Evolutionary conservation across 2,888 invertebrate genomes (phyloP).

Genomic region (Villa cingulata): DNA sequence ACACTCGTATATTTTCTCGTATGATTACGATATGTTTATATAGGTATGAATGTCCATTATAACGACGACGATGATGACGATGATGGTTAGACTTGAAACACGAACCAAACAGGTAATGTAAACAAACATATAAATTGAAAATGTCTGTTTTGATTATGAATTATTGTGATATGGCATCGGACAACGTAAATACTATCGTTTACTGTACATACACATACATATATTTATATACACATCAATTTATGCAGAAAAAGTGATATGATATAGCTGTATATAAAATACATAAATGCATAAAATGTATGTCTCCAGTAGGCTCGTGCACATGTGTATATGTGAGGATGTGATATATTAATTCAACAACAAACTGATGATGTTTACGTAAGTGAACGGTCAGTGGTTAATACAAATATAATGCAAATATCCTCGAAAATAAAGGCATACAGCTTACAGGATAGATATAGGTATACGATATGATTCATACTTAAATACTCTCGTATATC

Average conservation of each 20-base stretch:
- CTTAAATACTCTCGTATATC: background rate
- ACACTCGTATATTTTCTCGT: too few relatives aligned
- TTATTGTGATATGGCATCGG: constrained; percentile 7
- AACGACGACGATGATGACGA: too few relatives aligned
- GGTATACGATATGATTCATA: background rate
- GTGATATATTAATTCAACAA: too few relatives aligned
- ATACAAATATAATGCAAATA: background rate
- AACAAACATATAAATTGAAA: constrained; percentile 4
- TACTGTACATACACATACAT: background rate
- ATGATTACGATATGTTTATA: too few relatives aligned
- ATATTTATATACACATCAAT: background rate
- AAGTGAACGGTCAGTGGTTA: background rate
- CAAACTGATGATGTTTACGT: background rate
- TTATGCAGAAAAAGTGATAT: too few relatives aligned
- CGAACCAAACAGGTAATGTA: background rate
- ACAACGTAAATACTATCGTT: constrained; percentile 1
- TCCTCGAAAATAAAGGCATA: background rate
- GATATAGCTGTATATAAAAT: too few relatives aligned
- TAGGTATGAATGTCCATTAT: too few relatives aligned
- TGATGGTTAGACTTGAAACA: background rate
- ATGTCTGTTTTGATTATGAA: constrained; percentile 9
- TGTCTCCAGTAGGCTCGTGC: too few relatives aligned
- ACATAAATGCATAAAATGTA: too few relatives aligned
- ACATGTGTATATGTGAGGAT: too few relatives aligned
- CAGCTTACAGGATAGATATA: background rate